These are phyloP conservation scores for Lemur catta DNA, from an alignment of 2,797 vertebrate species.

Conservation along the genomic window DNA sequence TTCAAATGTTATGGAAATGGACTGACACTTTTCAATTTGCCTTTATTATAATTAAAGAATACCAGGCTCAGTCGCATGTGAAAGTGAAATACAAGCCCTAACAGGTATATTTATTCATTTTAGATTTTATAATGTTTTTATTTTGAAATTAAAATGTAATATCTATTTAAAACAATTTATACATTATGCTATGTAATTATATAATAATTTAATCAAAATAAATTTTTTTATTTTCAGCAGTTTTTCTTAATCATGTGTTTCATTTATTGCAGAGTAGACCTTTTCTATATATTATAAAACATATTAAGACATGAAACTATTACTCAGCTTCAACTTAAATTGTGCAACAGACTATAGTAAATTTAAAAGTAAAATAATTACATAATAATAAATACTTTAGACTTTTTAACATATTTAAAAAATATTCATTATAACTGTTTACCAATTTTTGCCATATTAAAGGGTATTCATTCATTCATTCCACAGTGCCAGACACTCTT, in stretches of 20 bases:
- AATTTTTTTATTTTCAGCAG: not conserved
- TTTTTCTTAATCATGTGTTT: not conserved
- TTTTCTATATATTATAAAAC: not conserved
- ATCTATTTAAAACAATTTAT: not conserved
- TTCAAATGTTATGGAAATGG: constrained; percentile 19
- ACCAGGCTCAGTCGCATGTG: not conserved
- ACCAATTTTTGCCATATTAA: not conserved
- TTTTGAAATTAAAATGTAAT: not conserved
- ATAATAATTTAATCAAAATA: not conserved
- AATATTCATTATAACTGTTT: not conserved
- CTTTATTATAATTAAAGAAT: not conserved
- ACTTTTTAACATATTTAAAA: not conserved
- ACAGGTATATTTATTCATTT: not conserved
- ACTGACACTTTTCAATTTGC: not conserved
- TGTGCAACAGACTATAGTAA: not conserved
- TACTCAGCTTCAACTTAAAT: not conserved
- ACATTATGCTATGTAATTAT: not conserved
- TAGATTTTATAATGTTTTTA: not conserved
- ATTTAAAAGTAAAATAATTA: not conserved
- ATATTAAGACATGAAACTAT: not conserved
- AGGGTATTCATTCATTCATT: not conserved
- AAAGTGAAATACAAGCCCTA: not conserved
- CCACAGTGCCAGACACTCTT: not conserved
- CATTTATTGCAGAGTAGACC: not conserved
- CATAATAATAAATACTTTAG: not conserved